Conservation (phyloP, 1,140 invertebrate species). For the Diorhabda carinulata region DNA sequence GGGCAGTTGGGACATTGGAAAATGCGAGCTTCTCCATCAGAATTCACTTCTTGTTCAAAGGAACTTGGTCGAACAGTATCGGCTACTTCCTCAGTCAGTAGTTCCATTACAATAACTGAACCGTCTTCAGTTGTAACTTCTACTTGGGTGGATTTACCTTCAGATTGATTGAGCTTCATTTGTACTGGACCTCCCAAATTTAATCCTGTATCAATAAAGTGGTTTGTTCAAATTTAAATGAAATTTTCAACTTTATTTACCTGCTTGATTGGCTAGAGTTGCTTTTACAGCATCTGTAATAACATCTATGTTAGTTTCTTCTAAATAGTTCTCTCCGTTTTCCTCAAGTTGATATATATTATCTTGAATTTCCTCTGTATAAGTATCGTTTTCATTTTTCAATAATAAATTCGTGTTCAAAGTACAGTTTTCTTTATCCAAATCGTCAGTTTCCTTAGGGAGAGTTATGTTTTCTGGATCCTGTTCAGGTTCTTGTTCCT, state of each 20-base stretch:
- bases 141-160: constrained; percentile 46
- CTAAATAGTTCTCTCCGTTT: constrained; percentile 31
- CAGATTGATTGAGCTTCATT: constrained; percentile 44
- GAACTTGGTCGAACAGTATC: constrained; percentile 7
- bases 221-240: not conserved
- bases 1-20: constrained; percentile 58
- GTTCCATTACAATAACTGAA: constrained; percentile 48
- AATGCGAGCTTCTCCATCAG: constrained; percentile 53
- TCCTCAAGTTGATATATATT: constrained; percentile 35
- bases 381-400: constrained; percentile 31
- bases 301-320: constrained; percentile 41
- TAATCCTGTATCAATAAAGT: constrained; percentile 27
- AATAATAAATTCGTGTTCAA: constrained; percentile 30
- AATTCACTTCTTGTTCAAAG: constrained; percentile 30
- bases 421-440: constrained; percentile 44
- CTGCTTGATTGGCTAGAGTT: constrained; percentile 43
- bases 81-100: constrained; percentile 45
- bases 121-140: constrained; percentile 50
- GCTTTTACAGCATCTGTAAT: constrained; percentile 47
- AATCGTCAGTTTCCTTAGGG: constrained; percentile 35
- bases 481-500: constrained; percentile 38
- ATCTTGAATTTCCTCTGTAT: constrained; percentile 27
- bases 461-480: constrained; percentile 51
- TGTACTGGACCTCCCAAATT: constrained; percentile 43
- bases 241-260: constrained; percentile 18